phyloP scores from a whole-genome alignment of 2,113 vertebrate genomes.

The Barnardius zonarius region DNA sequence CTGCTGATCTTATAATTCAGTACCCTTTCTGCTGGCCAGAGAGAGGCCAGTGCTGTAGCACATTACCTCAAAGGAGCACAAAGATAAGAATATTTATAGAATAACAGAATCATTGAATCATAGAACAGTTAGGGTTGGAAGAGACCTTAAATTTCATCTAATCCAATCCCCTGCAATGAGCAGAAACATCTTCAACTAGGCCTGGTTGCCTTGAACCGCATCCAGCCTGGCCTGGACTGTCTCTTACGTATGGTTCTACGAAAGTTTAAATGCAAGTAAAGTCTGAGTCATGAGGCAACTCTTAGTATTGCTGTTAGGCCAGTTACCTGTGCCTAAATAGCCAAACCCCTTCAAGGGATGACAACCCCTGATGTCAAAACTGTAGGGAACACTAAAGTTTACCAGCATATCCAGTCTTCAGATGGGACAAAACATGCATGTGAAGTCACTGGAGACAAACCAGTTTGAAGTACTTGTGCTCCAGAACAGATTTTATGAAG shows the following conservation, averaged over 20 bases:
- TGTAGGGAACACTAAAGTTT: not conserved
- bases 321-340: not conserved
- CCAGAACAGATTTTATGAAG: not conserved
- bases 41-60: not conserved
- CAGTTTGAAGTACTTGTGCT: not conserved
- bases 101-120: not conserved
- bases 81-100: not conserved
- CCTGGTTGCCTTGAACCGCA: not conserved
- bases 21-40: not conserved
- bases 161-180: not conserved
- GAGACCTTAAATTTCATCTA: not conserved
- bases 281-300: not conserved
- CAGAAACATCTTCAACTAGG: not conserved
- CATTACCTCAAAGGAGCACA: not conserved
- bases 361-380: not conserved
- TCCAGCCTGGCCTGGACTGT: not conserved
- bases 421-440: not conserved
- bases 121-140: not conserved
- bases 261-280: not conserved
- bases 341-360: not conserved
- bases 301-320: not conserved
- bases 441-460: not conserved
- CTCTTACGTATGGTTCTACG: not conserved
- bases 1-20: not conserved
- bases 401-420: not conserved